Conservation (phyloP, 1,140 invertebrate species). For the Trichonephila clavipes region DNA sequence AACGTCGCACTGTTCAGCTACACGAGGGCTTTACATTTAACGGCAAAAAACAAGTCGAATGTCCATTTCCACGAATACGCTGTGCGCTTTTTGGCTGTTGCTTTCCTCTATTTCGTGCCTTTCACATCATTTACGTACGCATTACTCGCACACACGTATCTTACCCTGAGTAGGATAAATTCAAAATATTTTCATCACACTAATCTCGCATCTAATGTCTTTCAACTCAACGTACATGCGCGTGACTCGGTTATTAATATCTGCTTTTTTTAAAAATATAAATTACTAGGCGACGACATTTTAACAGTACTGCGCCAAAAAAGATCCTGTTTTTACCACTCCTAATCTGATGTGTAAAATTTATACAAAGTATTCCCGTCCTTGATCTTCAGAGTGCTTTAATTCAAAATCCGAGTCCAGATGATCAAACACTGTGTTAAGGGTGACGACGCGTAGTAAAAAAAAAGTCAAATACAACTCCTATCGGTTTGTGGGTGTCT, state of each 20-base stretch:
- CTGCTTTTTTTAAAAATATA: not conserved
- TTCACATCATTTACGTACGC: not conserved
- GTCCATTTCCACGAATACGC: too few relatives aligned
- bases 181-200: not conserved
- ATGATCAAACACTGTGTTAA: not conserved
- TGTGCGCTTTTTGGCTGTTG: too few relatives aligned
- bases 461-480: not conserved
- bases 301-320: not conserved
- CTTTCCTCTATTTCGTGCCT: too few relatives aligned
- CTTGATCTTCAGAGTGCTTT: not conserved
- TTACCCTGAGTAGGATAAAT: not conserved
- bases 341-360: not conserved
- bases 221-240: not conserved
- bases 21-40: too few relatives aligned
- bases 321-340: not conserved
- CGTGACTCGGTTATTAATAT: not conserved
- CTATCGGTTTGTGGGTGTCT: not conserved
- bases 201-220: not conserved
- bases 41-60: too few relatives aligned
- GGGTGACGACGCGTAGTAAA: not conserved
- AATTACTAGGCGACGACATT: not conserved
- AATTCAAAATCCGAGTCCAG: conserved; percentile 28
- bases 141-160: not conserved
- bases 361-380: not conserved
- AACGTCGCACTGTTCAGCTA: too few relatives aligned